Conservation (phyloP, 2,888 invertebrate genomes). For the Tenthredo scrophulariae region DNA sequence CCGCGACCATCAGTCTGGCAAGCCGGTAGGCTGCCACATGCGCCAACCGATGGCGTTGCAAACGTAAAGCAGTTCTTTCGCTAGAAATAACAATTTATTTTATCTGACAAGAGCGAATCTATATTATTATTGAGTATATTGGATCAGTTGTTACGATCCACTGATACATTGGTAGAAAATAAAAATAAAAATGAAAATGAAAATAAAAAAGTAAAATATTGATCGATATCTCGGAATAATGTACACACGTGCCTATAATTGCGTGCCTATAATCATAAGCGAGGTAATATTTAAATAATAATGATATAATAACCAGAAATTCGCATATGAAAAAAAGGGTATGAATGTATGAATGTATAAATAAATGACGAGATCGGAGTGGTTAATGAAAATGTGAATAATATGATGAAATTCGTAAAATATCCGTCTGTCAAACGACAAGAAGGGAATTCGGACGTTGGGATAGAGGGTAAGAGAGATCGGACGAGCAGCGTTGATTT, state of each 20-base stretch:
- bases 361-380: not conserved
- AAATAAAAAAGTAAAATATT: too few species aligned
- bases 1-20: constrained; percentile 59
- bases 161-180: not conserved
- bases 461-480: not conserved
- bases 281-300: too few species aligned
- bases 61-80: not conserved
- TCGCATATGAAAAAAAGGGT: too few species aligned
- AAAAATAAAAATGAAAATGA: not conserved
- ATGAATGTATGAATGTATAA: too few species aligned
- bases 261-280: too few species aligned
- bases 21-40: constrained; percentile 56
- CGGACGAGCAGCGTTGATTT: not conserved
- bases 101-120: not conserved
- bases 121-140: not conserved
- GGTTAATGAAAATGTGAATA: not conserved
- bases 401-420: not conserved
- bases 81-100: not conserved
- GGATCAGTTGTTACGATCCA: not conserved
- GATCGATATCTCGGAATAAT: too few species aligned
- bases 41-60: constrained; percentile 53
- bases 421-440: not conserved
- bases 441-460: not conserved
- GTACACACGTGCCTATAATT: too few species aligned
- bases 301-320: too few species aligned